Conservation (phyloP, 1,140 invertebrate genomes). For the Bombus pascuorum region DNA sequence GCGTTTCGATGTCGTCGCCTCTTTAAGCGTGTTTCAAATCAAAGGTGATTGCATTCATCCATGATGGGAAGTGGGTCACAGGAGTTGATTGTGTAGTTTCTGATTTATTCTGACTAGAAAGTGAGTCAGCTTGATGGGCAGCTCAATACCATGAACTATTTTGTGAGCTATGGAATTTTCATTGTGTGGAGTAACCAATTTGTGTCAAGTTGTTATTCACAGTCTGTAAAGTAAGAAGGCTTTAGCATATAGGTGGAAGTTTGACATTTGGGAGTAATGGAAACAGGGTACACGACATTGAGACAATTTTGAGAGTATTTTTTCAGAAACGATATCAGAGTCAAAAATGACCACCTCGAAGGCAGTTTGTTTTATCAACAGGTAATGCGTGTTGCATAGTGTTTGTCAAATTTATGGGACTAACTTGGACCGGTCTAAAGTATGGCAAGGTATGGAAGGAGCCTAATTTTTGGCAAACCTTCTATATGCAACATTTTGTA, state of each 20-base stretch:
- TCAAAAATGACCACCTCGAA: slow-evolving; percentile 60
- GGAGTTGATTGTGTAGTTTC: background rate
- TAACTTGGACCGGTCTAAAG: background rate
- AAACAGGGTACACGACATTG: slow-evolving; percentile 9
- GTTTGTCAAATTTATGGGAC: slow-evolving; percentile 3
- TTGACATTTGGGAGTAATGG: background rate
- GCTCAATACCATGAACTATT: background rate
- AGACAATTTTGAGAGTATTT: slow-evolving; percentile 36
- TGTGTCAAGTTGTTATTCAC: background rate
- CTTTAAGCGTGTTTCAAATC: background rate
- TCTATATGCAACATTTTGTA: slow-evolving; percentile 44
- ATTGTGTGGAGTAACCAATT: background rate
- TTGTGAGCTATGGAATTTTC: background rate
- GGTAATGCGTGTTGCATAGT: background rate
- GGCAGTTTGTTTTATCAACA: slow-evolving; percentile 40
- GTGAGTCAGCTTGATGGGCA: background rate
- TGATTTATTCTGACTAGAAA: background rate
- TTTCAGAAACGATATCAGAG: slow-evolving; percentile 12
- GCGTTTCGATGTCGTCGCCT: slow-evolving; percentile 36
- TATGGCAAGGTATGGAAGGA: background rate
- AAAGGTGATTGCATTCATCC: background rate
- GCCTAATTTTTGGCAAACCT: slow-evolving; percentile 20
- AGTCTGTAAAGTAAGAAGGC: background rate
- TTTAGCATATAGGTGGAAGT: background rate
- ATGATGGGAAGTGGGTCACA: slow-evolving; percentile 14